Base-by-base conservation (phyloP, 1,140 invertebrate species). In the Sycobia sp. region DNA sequence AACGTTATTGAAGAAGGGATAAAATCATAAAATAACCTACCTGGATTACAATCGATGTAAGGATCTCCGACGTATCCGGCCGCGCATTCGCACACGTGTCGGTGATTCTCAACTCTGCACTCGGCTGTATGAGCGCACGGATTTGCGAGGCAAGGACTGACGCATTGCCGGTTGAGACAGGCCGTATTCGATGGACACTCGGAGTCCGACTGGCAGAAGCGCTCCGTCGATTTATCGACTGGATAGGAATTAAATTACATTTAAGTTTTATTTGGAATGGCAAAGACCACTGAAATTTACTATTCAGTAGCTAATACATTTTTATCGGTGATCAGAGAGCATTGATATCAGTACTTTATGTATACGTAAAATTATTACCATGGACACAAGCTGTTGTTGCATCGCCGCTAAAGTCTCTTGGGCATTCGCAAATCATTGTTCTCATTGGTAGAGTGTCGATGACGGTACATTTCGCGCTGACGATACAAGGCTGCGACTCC, bases 371-470 rank as follows among this genome's bases (percentile, higher is more conserved):
- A n/a, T 80, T 87, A 14, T 62, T 43, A 93, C 92, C 88, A 85
- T 84, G 85, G 71, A 84, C 86, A 76, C 93, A 95, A 77, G 90
- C 87, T 53, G 90, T 86, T 67, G 93, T 91, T 10, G 93, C 92
- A 76, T 95, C 91, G 63, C 93, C 93, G 65, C 89, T 85, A 75
- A 87, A 92, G 54, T 91, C 92, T 53, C 86, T 87, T 49, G 90
- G 83, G 75, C 93, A 96, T 72, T 91, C 86, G 74, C 93, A 96
- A 43, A 91, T 87, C 87, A 95, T 92, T 16, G 92, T 94, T 67
- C 92, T 85, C 77, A 94, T 85, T 4, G 93, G 93, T 58, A 95
- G 76, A 2, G 91, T 93, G 71, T 95, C 89, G 8, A 94, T 87
- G 1, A 95, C 91, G 2, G 86, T 84, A 74, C 93, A 95, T 68